phyloP scores from a whole-genome alignment of 1,140 invertebrate species.

The Andricus grossulariae region DNA sequence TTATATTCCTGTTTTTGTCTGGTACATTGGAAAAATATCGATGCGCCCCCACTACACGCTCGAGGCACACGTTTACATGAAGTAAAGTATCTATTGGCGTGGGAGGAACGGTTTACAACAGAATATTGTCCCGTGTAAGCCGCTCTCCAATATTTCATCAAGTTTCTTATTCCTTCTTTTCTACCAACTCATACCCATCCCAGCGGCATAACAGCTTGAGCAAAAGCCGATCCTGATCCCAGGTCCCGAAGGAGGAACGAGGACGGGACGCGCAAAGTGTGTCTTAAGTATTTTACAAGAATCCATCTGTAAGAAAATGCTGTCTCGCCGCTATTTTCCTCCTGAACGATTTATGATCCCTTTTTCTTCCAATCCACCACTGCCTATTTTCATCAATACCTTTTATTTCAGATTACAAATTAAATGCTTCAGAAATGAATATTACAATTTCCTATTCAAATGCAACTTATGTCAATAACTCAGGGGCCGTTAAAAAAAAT shows the following conservation, averaged over 20 bases:
- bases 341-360: conserved; percentile 53
- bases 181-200: conserved; percentile 38
- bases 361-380: conserved; percentile 27
- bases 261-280: conserved; percentile 61
- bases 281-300: conserved; percentile 67
- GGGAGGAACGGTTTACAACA: conserved; percentile 69
- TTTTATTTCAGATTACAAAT: neutral
- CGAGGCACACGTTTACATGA: conserved; percentile 43
- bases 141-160: conserved; percentile 76
- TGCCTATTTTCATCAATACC: neutral
- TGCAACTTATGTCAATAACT: too few relatives aligned
- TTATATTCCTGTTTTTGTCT: conserved; percentile 22
- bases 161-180: conserved; percentile 72
- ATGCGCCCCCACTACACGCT: conserved; percentile 49
- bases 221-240: conserved; percentile 52
- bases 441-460: too few relatives aligned
- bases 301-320: conserved; percentile 60
- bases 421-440: neutral
- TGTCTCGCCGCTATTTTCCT: conserved; percentile 58
- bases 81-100: conserved; percentile 68
- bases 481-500: too few relatives aligned
- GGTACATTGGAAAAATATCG: conserved; percentile 51
- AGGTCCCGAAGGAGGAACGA: conserved; percentile 43
- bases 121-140: conserved; percentile 74
- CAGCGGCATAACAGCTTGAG: conserved; percentile 47